Percentiles rank a stretch among this genome's conserved stretches.
These are phyloP conservation scores for Chrysochloris asiatica DNA, from an alignment of 2,113 vertebrate species.

Conservation along the genomic window DNA sequence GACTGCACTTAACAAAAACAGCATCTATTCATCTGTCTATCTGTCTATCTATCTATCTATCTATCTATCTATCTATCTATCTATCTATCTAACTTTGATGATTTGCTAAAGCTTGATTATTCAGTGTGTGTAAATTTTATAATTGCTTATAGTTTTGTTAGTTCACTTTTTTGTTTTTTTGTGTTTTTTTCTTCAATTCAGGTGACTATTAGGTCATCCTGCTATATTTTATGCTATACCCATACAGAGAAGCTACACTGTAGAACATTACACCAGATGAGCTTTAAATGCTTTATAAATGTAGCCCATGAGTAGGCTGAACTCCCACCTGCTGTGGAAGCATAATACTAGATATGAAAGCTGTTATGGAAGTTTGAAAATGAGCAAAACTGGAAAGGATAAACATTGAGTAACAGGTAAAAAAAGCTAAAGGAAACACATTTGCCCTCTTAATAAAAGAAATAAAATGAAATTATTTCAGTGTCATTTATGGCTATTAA, in stretches of 20 bases:
- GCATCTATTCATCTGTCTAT: too few relatives aligned
- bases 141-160: slow-evolving; percentile 1
- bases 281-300: slow-evolving; percentile 43
- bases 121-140: not conserved
- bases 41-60: not conserved
- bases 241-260: not conserved
- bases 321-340: slow-evolving; percentile 63
- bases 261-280: slow-evolving; percentile 18
- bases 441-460: not conserved
- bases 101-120: slow-evolving; percentile 46
- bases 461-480: not conserved
- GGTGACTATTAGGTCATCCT: slow-evolving; percentile 26
- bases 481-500: not conserved
- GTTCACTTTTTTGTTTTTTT: not conserved
- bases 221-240: not conserved
- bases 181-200: too few relatives aligned
- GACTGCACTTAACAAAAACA: too few relatives aligned
- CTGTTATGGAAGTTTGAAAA: slow-evolving; percentile 57
- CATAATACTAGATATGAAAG: slow-evolving; percentile 46
- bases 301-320: slow-evolving; percentile 18
- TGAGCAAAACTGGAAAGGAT: slow-evolving; percentile 38
- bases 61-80: not conserved
- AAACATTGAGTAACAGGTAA: not conserved
- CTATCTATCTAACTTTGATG: not conserved
- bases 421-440: not conserved